Evolutionary conservation across 2,797 vertebrate species (phyloP).

Genomic region (Momotus momota): DNA sequence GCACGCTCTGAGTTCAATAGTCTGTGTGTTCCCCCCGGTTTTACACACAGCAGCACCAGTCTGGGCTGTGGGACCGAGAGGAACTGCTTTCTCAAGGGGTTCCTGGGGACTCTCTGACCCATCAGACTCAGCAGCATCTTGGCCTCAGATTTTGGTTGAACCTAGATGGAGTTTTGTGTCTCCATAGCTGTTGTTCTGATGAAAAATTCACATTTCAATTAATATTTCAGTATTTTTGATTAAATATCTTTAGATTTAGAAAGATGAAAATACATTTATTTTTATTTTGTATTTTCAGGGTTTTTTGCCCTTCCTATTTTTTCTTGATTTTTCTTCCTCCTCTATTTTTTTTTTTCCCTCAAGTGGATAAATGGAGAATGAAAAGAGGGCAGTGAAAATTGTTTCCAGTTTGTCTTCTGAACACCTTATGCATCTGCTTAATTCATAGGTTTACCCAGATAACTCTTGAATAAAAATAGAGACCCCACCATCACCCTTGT

Average conservation of each 20-base stretch:
- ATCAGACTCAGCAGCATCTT: not conserved
- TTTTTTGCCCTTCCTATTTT: not conserved
- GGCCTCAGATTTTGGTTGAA: not conserved
- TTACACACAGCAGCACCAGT: not conserved
- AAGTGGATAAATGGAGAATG: not conserved
- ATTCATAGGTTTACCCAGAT: not conserved
- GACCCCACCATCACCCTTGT: not conserved
- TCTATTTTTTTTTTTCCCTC: fast-evolving
- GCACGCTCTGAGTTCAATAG: not conserved
- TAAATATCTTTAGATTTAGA: not conserved
- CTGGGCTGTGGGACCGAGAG: not conserved
- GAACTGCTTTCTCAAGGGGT: not conserved
- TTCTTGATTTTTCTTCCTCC: not conserved
- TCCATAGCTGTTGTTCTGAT: not conserved
- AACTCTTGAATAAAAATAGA: not conserved
- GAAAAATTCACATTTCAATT: not conserved
- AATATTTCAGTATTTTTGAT: not conserved
- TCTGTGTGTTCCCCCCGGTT: not conserved
- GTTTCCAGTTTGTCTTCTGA: not conserved
- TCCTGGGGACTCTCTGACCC: not conserved
- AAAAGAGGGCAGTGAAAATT: not conserved
- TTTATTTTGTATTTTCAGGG: not conserved
- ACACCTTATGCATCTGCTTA: not conserved
- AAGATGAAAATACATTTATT: not conserved
- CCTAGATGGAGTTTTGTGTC: fast-evolving